Evolutionary conservation across 1,140 invertebrate genomes (phyloP), one percentile per base, ranked within the genome.

Genomic region (Cardiocondyla obscurior): DNA sequence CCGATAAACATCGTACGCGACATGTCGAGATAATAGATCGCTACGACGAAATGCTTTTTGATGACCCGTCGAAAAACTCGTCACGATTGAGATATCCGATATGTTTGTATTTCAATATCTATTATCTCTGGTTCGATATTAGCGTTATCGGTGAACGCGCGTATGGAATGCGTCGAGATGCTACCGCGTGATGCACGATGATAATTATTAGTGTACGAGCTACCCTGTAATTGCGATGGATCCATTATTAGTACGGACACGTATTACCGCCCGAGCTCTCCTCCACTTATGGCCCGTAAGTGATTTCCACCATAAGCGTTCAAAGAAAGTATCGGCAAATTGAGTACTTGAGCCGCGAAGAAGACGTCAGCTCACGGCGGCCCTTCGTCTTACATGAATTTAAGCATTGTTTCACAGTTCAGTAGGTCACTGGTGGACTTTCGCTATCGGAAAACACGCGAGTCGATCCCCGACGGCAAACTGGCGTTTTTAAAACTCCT

Each of bases 221-320:
- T 69, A 87, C 67, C 81, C 81, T 81, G 67, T 83, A 82, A 70
- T 87, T 87, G 84, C 62, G 49, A 28, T 81, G 84, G 82, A 84
- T 74, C 85, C 87, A 87, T 70, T 87, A 87, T 87, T 87, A 87
- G 82, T 87, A 77, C 82, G 70, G 69, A 87, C 85, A 76, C 55
- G 82, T 87, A 87, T 87, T 87, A 87, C 49, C 85, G 76, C 74
- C 74, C 74, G 58, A 22, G 74, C 57, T 87, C 85, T 87, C 67
- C 73, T 55, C 74, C 73, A 55, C 83, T 87, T 87, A 87, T 65
- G 72, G 69, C 33, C 36, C 67, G 42, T 87, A 87, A 87, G 82
- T 87, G 82, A 86, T 87, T 87, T 87, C 62, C 86, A 76, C 85
- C 69, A 81, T 79, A 73, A 79, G 51, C 67, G 70, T 73, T 67